Conservation (phyloP, 2,888 invertebrate species). For the Ormyrus rosae region DNA sequence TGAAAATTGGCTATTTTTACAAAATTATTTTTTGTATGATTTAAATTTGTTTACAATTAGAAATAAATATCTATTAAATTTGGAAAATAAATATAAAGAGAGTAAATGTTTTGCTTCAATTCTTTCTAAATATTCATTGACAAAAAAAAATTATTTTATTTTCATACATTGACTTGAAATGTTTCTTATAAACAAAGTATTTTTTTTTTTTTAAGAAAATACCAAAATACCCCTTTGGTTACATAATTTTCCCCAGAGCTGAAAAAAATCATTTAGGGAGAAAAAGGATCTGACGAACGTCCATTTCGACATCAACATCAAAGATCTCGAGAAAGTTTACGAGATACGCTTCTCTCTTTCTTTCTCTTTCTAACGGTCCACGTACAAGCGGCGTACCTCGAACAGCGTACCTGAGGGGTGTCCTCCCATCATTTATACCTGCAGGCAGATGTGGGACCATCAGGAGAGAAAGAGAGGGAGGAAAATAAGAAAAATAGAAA, state of each 20-base stretch:
- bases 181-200: neutral
- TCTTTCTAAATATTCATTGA: too few species aligned
- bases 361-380: neutral
- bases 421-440: conserved; percentile 2
- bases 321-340: neutral
- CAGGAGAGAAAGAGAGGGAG: neutral
- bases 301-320: neutral
- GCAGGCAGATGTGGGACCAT: neutral
- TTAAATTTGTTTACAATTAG: too few species aligned
- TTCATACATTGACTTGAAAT: neutral
- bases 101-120: too few species aligned
- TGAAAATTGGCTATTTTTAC: too few species aligned
- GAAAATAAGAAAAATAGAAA: neutral
- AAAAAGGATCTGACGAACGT: neutral
- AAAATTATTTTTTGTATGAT: too few species aligned
- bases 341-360: neutral
- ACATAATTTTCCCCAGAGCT: neutral
- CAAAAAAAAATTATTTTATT: neutral
- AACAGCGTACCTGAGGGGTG: conserved; percentile 5
- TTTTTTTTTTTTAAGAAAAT: neutral
- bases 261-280: neutral
- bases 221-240: conserved; percentile 1
- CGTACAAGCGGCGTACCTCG: neutral
- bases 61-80: too few species aligned
- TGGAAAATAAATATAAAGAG: too few species aligned